Evolutionary conservation across 2,113 vertebrate species (phyloP).

Genomic region (Nerophis lumbriciformis): DNA sequence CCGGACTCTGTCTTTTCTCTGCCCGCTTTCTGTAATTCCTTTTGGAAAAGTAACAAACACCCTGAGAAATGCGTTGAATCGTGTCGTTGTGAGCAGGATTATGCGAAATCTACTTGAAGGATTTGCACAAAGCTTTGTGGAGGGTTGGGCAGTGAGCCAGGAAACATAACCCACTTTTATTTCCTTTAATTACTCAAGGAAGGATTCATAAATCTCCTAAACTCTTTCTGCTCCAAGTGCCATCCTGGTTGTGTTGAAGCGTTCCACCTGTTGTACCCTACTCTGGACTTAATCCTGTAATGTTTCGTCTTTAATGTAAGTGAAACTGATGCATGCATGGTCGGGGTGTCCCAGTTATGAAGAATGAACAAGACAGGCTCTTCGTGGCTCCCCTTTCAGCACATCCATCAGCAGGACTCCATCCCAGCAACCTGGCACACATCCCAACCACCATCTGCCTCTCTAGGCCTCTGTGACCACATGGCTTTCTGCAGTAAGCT

Average conservation of each 20-base stretch:
- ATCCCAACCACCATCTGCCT: slow-evolving; percentile 34
- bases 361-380: slow-evolving; percentile 15
- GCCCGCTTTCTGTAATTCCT: slow-evolving; percentile 19
- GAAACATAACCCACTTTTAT: neutral
- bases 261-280: neutral
- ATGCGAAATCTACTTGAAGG: neutral
- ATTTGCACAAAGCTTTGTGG: neutral
- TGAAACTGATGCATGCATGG: slow-evolving; percentile 11
- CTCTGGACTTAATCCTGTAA: slow-evolving; percentile 5
- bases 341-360: slow-evolving; percentile 9
- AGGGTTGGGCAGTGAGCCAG: neutral
- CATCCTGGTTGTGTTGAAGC: neutral
- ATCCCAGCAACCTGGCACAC: slow-evolving; percentile 37
- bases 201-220: neutral
- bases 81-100: neutral
- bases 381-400: slow-evolving; percentile 48
- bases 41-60: neutral
- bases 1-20: slow-evolving; percentile 27
- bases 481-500: slow-evolving; percentile 25
- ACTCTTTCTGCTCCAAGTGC: neutral
- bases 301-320: slow-evolving; percentile 11
- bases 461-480: slow-evolving; percentile 35
- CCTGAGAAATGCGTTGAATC: neutral
- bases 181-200: neutral
- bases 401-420: slow-evolving; percentile 39